Percentiles rank a stretch among this genome's conserved stretches.
phyloP scores from a whole-genome alignment of 2,888 invertebrate species.

The Rhorus exstirpatorius region DNA sequence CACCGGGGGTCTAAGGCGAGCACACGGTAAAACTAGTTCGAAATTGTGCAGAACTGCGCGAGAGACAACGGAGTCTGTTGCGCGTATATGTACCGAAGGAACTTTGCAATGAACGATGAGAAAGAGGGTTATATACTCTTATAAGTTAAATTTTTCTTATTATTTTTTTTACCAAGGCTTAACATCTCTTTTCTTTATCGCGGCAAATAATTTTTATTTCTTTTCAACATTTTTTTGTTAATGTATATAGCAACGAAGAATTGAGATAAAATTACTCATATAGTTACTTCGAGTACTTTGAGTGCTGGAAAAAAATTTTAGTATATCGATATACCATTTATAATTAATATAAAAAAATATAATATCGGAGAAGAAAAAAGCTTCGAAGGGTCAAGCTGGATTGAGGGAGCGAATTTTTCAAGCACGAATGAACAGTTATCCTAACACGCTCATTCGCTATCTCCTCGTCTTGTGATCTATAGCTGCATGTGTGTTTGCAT shows the following conservation, averaged over 20 bases:
- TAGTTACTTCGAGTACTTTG: neutral
- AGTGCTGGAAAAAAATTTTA: neutral
- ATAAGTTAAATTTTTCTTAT: constrained; percentile 36
- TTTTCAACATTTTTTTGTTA: neutral
- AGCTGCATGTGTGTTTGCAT: no score
- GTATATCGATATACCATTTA: neutral
- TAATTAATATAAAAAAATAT: neutral
- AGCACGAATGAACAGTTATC: no score
- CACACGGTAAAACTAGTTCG: constrained; percentile 33
- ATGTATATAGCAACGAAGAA: neutral
- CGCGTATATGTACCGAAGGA: neutral
- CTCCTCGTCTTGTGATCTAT: no score
- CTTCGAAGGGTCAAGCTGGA: no score
- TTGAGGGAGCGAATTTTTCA: no score
- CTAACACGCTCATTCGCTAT: no score
- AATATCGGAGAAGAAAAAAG: neutral
- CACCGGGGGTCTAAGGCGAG: constrained; percentile 62
- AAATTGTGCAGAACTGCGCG: constrained; percentile 15
- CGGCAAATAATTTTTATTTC: neutral
- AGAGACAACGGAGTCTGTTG: constrained; percentile 42
- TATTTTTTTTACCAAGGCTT: constrained; percentile 28
- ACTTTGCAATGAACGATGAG: constrained; percentile 1
- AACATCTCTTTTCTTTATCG: constrained; percentile 10
- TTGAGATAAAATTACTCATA: neutral
- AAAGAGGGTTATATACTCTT: neutral